Evolutionary conservation across 1,140 invertebrate species (phyloP).

Genomic region (Bombyx mandarina): DNA sequence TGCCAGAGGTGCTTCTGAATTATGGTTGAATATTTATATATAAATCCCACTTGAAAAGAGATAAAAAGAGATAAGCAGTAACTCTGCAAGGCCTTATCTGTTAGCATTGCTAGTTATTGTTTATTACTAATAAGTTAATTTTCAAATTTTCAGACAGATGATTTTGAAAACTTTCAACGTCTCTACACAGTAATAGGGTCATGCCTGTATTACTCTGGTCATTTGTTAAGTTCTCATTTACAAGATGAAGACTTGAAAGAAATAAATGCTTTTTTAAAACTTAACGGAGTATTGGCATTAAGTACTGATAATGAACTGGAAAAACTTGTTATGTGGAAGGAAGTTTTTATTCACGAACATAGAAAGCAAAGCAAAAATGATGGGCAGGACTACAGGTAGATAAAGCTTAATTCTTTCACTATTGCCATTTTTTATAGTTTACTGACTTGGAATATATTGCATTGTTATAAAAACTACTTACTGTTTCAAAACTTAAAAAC

Average conservation of each 20-base stretch:
- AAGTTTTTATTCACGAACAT: slow-evolving; percentile 74
- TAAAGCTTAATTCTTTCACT: background rate
- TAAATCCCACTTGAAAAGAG: too few species aligned
- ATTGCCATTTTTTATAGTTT: too few species aligned
- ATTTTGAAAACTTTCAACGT: slow-evolving; percentile 82
- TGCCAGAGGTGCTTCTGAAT: too few species aligned
- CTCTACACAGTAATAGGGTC: slow-evolving; percentile 83
- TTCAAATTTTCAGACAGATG: slow-evolving; percentile 76
- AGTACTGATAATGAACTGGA: slow-evolving; percentile 76
- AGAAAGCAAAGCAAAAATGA: slow-evolving; percentile 43
- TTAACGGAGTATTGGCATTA: slow-evolving; percentile 78
- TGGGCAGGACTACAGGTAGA: slow-evolving; percentile 50
- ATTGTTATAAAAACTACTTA: too few species aligned
- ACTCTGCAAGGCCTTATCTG: too few species aligned
- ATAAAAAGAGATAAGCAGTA: too few species aligned
- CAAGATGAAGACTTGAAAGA: slow-evolving; percentile 78
- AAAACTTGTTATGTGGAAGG: slow-evolving; percentile 82
- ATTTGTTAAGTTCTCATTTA: slow-evolving; percentile 81
- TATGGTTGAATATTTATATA: too few species aligned
- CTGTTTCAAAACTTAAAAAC: too few species aligned
- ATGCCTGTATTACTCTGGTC: slow-evolving; percentile 80
- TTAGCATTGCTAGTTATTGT: too few species aligned
- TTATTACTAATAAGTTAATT: background rate
- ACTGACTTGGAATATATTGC: too few species aligned
- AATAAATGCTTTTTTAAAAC: slow-evolving; percentile 78